These are phyloP conservation scores for Ariolimax columbianus DNA, from an alignment of 2,888 invertebrate species.

Conservation along the genomic window DNA sequence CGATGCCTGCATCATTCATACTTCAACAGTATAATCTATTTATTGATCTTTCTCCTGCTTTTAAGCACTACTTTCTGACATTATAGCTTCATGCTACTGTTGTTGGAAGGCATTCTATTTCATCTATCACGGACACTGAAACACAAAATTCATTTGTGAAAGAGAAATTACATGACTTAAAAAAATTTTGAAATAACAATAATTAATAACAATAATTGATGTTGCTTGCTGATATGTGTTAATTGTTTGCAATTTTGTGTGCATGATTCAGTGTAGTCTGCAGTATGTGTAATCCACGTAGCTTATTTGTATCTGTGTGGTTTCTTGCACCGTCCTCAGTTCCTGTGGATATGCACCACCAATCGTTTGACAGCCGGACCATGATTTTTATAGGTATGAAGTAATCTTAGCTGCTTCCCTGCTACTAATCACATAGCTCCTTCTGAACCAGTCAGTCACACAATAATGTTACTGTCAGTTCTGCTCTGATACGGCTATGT, in stretches of 20 bases:
- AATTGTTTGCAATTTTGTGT: not conserved
- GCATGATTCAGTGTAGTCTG: slow-evolving; percentile 12
- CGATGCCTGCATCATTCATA: too few relatives aligned
- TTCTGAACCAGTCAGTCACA: not conserved
- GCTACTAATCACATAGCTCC: not conserved
- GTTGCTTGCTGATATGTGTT: not conserved
- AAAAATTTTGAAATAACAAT: too few relatives aligned
- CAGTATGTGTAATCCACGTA: slow-evolving; percentile 13
- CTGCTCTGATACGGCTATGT: too few relatives aligned
- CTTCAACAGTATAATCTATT: too few relatives aligned
- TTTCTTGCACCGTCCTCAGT: slow-evolving; percentile 46
- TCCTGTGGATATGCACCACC: slow-evolving; percentile 36
- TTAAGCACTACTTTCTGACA: too few relatives aligned
- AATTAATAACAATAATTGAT: too few relatives aligned
- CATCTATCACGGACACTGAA: too few relatives aligned
- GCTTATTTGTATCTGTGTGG: slow-evolving; percentile 20
- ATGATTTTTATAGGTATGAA: slow-evolving; percentile 71
- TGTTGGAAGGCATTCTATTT: too few relatives aligned
- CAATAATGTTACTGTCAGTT: too few relatives aligned
- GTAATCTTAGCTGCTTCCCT: slow-evolving; percentile 1
- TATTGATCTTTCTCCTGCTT: too few relatives aligned
- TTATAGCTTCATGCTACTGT: too few relatives aligned
- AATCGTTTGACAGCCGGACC: slow-evolving; percentile 69
- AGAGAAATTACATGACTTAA: not conserved
- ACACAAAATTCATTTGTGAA: too few relatives aligned